Evolutionary conservation across 2,888 invertebrate genomes (phyloP).

Genomic region (Protonemura montana): DNA sequence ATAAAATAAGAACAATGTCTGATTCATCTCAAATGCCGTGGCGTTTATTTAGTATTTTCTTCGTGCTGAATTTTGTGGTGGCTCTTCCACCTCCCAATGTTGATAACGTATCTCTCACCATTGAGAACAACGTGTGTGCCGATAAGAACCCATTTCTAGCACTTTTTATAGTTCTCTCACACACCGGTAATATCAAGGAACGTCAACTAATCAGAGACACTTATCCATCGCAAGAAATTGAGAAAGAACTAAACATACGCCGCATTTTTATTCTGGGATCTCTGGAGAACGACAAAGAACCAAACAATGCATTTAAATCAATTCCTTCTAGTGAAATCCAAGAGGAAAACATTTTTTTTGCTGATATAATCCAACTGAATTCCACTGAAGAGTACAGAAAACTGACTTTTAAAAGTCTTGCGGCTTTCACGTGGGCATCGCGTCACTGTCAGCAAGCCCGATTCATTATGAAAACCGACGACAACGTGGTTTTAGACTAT

Average conservation of each 20-base stretch:
- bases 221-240: background rate
- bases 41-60: background rate
- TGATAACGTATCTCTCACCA: background rate
- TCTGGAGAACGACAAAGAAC: background rate
- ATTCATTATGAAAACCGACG: background rate
- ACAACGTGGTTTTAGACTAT: background rate
- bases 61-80: background rate
- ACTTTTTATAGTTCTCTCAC: background rate
- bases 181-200: background rate
- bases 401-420: background rate
- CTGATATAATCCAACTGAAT: background rate
- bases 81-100: background rate
- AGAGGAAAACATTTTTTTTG: background rate
- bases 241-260: background rate
- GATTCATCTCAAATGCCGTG: no score
- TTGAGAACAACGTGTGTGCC: background rate
- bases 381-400: background rate
- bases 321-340: background rate
- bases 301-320: background rate
- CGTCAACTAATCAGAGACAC: background rate
- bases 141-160: background rate
- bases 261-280: background rate
- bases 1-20: no score
- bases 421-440: background rate
- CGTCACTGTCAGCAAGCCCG: background rate